Evolutionary conservation across 1,140 invertebrate species (phyloP).

Genomic region (Zaprionus ornatus): DNA sequence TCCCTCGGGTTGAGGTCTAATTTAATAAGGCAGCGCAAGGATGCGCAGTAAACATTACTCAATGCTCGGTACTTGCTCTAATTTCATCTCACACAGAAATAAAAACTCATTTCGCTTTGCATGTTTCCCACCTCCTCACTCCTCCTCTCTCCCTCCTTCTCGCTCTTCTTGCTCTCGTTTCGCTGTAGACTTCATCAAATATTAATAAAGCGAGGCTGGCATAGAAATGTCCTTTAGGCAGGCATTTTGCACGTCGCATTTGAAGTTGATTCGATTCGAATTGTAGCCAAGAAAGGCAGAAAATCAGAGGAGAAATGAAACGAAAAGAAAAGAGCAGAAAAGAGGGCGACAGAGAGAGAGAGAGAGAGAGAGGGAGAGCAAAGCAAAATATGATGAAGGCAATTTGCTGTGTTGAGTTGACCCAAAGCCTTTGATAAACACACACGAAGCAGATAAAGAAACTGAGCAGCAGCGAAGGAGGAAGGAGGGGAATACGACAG

Average conservation of each 20-base stretch:
- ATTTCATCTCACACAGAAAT: slow-evolving; percentile 17
- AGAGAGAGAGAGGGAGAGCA: slow-evolving; percentile 2
- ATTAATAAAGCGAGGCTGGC: slow-evolving; percentile 51
- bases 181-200: slow-evolving; percentile 29
- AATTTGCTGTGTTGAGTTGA: slow-evolving; percentile 58
- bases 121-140: slow-evolving; percentile 8
- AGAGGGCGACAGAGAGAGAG: neutral
- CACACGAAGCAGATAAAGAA: slow-evolving; percentile 14
- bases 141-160: neutral
- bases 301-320: slow-evolving; percentile 3
- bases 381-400: slow-evolving; percentile 78
- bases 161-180: neutral
- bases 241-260: slow-evolving; percentile 38
- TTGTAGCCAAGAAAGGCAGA: slow-evolving; percentile 35
- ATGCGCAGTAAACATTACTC: slow-evolving; percentile 1
- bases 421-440: slow-evolving; percentile 70
- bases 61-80: slow-evolving; percentile 11
- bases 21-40: slow-evolving; percentile 5
- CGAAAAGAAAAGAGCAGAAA: neutral
- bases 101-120: slow-evolving; percentile 10
- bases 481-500: slow-evolving; percentile 21
- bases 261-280: slow-evolving; percentile 32
- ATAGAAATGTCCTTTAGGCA: slow-evolving; percentile 45
- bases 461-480: no score
- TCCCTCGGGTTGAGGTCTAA: neutral